A percentile compares a stretch with the other conserved stretches of the same genome.
phyloP scores from a whole-genome alignment of 2,888 invertebrate species.

The Xestia sexstrigata region DNA sequence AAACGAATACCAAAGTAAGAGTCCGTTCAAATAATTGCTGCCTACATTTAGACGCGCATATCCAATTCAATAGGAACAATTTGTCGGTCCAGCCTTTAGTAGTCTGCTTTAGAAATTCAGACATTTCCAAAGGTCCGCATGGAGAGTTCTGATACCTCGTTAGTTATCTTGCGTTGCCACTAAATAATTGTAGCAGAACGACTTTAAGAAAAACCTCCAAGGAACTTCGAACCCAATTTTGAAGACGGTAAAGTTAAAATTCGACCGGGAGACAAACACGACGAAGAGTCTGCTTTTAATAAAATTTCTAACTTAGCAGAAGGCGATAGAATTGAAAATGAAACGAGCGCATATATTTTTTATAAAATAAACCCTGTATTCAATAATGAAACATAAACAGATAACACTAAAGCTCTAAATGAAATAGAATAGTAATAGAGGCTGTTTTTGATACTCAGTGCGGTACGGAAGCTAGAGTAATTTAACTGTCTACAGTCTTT shows the following conservation, averaged over 20 bases:
- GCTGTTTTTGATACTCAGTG: slow-evolving; percentile 74
- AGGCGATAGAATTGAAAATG: slow-evolving; percentile 78
- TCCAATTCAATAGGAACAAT: slow-evolving; percentile 87
- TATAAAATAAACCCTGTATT: slow-evolving; percentile 46
- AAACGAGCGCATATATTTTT: slow-evolving; percentile 68
- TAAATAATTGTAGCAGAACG: slow-evolving; percentile 87
- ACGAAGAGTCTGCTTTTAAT: slow-evolving; percentile 61
- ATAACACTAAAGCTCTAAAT: slow-evolving; percentile 65
- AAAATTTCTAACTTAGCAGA: slow-evolving; percentile 76
- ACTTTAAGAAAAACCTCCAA: slow-evolving; percentile 51
- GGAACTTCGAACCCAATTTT: slow-evolving; percentile 62
- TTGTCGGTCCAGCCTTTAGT: slow-evolving; percentile 86
- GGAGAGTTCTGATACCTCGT: slow-evolving; percentile 87
- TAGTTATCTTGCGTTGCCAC: slow-evolving; percentile 85
- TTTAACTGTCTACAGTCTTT: slow-evolving; percentile 83
- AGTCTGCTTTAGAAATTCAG: slow-evolving; percentile 79
- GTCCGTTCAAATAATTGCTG: slow-evolving; percentile 80
- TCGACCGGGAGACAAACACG: slow-evolving; percentile 35
- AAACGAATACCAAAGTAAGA: slow-evolving; percentile 87
- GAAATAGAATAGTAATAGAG: slow-evolving; percentile 46
- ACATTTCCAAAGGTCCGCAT: slow-evolving; percentile 86
- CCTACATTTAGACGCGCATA: slow-evolving; percentile 78
- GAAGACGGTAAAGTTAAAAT: slow-evolving; percentile 62
- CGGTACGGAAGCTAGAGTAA: slow-evolving; percentile 82
- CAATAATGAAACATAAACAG: slow-evolving; percentile 66